A percentile compares a stretch with the other conserved stretches of the same genome.
Conservation (phyloP, 2,113 vertebrate genomes). For the Eulemur rufifrons region DNA sequence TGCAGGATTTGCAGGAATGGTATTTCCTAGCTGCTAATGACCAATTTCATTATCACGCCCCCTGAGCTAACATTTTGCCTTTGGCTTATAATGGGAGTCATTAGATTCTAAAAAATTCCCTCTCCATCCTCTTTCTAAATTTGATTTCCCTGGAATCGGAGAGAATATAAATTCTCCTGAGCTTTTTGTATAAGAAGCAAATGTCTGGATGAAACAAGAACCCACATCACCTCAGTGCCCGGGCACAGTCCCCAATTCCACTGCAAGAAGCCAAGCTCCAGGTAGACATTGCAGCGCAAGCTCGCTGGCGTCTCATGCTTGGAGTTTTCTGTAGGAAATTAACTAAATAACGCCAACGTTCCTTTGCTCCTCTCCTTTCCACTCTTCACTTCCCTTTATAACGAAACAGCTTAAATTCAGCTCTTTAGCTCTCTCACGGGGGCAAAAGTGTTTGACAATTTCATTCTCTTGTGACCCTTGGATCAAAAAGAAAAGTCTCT, state of each 20-base stretch:
- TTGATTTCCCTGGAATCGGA: slow-evolving; percentile 50
- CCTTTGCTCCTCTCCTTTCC: neutral
- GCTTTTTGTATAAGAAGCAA: neutral
- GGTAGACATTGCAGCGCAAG: rapidly evolving
- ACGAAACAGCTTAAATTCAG: slow-evolving; percentile 31
- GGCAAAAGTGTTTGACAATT: slow-evolving; percentile 45
- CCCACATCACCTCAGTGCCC: neutral
- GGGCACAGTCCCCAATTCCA: neutral
- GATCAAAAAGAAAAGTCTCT: slow-evolving; percentile 30
- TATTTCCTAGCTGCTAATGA: slow-evolving; percentile 61
- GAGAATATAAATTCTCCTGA: slow-evolving; percentile 28
- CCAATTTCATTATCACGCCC: slow-evolving; percentile 46
- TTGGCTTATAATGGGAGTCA: slow-evolving; percentile 63
- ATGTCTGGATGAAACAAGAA: neutral
- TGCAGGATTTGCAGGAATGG: neutral
- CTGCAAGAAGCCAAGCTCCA: neutral
- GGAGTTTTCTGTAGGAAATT: neutral
- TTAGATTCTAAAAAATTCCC: slow-evolving; percentile 64
- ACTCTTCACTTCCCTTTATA: slow-evolving; percentile 45
- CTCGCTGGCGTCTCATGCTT: neutral
- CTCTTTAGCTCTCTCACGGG: neutral
- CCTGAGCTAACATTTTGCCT: slow-evolving; percentile 61
- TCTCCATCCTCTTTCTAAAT: slow-evolving; percentile 59
- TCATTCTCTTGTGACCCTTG: slow-evolving; percentile 30
- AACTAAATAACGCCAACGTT: neutral